These are phyloP conservation scores for Plagodis dolabraria DNA, from an alignment of 2,888 invertebrate genomes.

Conservation along the genomic window DNA sequence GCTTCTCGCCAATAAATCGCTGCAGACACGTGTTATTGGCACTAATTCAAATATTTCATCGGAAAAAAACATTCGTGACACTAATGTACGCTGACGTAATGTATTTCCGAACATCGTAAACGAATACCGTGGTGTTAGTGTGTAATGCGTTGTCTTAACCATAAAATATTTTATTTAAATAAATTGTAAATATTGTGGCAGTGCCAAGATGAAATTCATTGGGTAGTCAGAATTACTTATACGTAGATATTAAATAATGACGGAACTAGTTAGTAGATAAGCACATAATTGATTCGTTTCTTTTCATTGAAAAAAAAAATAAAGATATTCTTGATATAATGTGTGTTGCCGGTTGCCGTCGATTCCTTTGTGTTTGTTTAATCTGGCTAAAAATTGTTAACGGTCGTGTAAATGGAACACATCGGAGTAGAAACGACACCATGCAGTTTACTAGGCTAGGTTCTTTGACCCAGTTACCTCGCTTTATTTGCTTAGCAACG, in stretches of 20 bases:
- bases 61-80: slow-evolving; percentile 37
- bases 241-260: no score
- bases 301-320: neutral
- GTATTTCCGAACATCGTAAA: slow-evolving; percentile 29
- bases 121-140: slow-evolving; percentile 2
- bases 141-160: slow-evolving; percentile 10
- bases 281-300: no score
- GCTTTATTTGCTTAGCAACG: slow-evolving; percentile 47
- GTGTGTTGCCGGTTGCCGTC: neutral
- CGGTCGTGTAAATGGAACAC: slow-evolving; percentile 40
- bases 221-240: no score
- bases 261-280: no score
- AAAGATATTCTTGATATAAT: neutral
- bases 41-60: slow-evolving; percentile 50
- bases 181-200: slow-evolving; percentile 1
- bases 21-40: slow-evolving; percentile 46
- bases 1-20: slow-evolving; percentile 27
- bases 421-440: slow-evolving; percentile 35
- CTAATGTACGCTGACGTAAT: slow-evolving; percentile 34
- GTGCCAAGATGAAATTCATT: no score
- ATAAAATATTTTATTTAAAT: neutral
- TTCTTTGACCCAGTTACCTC: slow-evolving; percentile 44
- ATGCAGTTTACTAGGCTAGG: slow-evolving; percentile 17
- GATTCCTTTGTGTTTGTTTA: slow-evolving; percentile 10
- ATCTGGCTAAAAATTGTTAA: slow-evolving; percentile 48